phyloP scores from a whole-genome alignment of 2,888 invertebrate genomes.

The Aradus depressus region DNA sequence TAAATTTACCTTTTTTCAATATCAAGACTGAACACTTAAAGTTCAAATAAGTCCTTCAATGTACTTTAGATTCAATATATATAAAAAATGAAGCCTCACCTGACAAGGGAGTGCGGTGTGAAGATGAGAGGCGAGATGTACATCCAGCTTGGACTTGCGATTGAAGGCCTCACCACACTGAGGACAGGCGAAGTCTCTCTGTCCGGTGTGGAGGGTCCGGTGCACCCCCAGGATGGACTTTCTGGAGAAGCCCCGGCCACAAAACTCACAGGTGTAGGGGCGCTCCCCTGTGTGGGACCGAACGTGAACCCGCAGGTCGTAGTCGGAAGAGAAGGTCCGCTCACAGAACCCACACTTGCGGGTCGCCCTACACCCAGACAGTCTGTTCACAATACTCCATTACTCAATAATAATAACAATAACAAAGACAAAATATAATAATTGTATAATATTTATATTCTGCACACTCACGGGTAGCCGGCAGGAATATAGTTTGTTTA shows the following conservation, averaged over 20 bases:
- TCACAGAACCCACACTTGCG: constrained; percentile 22
- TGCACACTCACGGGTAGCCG: no score
- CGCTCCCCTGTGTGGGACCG: constrained; percentile 27
- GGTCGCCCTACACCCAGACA: no score
- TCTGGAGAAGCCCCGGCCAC: constrained; percentile 26
- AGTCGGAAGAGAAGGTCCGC: constrained; percentile 24
- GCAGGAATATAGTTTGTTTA: no score
- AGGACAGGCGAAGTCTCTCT: constrained; percentile 24
- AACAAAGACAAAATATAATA: no score
- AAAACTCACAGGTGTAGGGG: constrained; percentile 26
- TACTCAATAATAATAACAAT: no score
- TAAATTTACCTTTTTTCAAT: neutral
- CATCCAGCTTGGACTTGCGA: constrained; percentile 27
- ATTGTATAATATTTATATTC: no score
- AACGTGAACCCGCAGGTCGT: constrained; percentile 26
- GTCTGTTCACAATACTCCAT: no score
- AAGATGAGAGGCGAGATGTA: constrained; percentile 25
- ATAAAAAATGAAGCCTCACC: neutral
- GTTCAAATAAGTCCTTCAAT: no score
- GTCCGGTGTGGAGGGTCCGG: constrained; percentile 27
- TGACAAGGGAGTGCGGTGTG: constrained; percentile 15
- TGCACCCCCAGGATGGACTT: constrained; percentile 28
- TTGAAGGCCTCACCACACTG: constrained; percentile 27
- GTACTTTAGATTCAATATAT: neutral
- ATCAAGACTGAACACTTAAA: neutral